A percentile compares a stretch with the other conserved stretches of the same genome.
phyloP scores from a whole-genome alignment of 2,113 vertebrate genomes.

The Aptenodytes forsteri region DNA sequence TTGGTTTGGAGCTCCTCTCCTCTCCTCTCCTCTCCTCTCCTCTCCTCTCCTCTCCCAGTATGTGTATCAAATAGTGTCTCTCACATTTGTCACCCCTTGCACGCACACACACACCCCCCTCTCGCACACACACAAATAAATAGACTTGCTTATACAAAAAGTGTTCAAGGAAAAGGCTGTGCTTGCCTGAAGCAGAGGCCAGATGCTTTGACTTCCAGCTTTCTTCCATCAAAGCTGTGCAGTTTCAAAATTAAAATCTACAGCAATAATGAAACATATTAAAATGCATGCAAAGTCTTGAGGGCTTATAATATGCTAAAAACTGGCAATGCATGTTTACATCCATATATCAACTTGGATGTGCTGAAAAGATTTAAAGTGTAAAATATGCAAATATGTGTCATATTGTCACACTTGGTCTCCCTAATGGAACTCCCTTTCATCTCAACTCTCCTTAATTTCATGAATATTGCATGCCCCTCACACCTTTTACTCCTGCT shows the following conservation, averaged over 20 bases:
- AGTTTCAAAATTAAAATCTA: constrained; percentile 85
- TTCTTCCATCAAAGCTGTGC: constrained; percentile 82
- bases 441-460: constrained; percentile 86
- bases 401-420: constrained; percentile 89
- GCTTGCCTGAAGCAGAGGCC: constrained; percentile 78
- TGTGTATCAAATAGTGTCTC: constrained; percentile 22
- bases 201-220: constrained; percentile 83
- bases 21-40: neutral
- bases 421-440: constrained; percentile 88
- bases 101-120: neutral
- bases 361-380: constrained; percentile 89
- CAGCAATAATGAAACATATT: constrained; percentile 87
- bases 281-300: constrained; percentile 87
- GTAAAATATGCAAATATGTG: constrained; percentile 89
- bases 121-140: constrained; percentile 52
- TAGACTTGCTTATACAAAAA: constrained; percentile 66
- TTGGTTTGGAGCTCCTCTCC: too few relatives aligned
- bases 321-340: constrained; percentile 86
- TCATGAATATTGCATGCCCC: constrained; percentile 86
- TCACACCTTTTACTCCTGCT: constrained; percentile 83
- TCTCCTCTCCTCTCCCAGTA: neutral
- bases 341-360: constrained; percentile 88
- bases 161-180: constrained; percentile 71
- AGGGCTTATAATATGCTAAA: constrained; percentile 89
- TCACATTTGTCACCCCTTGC: neutral